A percentile compares a stretch with the other conserved stretches of the same genome.
phyloP scores from a whole-genome alignment of 2,797 vertebrate genomes.

The Channallabes apus region DNA sequence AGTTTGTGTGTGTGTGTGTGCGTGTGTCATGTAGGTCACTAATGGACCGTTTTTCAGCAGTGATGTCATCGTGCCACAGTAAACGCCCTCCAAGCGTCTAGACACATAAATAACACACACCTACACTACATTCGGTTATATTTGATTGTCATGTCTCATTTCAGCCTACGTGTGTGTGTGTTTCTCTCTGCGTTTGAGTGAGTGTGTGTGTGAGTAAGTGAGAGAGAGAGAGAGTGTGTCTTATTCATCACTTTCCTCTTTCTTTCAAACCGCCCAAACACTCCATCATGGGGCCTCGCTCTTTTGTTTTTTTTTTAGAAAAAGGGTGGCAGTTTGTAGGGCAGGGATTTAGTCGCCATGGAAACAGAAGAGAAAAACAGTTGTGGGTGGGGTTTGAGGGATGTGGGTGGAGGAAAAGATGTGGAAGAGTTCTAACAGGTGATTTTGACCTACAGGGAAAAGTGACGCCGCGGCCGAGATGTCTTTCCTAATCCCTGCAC shows the following conservation, averaged over 20 bases:
- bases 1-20: constrained; percentile 8
- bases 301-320: constrained; percentile 7
- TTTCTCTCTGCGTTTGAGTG: constrained; percentile 7
- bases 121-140: constrained; percentile 23
- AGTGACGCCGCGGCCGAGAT: background rate
- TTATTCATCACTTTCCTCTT: constrained; percentile 2
- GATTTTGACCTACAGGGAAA: constrained; percentile 2
- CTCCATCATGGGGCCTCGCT: background rate
- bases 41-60: background rate
- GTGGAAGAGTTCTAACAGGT: background rate
- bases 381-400: background rate
- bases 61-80: background rate
- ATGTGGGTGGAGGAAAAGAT: background rate
- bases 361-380: background rate
- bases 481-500: background rate
- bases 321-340: background rate
- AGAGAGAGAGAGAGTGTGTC: background rate
- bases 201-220: background rate
- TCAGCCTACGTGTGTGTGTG: constrained; percentile 7
- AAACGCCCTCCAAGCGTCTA: constrained; percentile 27
- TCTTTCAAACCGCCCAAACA: constrained; percentile 2
- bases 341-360: background rate
- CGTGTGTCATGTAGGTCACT: background rate
- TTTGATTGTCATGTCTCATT: constrained; percentile 19
- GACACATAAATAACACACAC: constrained; percentile 27